Evolutionary conservation across 23 tunicate genomes (phyloP), one percentile per base, ranked within the genome.

Genomic region (Diplosoma virens): DNA sequence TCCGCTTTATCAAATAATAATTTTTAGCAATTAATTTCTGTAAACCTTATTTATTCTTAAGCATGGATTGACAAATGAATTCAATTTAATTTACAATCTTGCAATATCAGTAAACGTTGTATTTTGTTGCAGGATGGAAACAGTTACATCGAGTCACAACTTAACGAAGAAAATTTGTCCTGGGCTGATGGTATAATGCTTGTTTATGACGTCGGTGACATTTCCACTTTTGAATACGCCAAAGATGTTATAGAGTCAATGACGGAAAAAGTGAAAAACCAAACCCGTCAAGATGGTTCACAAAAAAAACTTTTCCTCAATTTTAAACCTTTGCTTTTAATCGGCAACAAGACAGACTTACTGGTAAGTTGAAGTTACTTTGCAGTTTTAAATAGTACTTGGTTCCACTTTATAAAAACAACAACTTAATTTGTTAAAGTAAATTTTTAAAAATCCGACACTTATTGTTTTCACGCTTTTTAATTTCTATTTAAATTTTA

Each of bases 151-250:
- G 25, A 67, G 21, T 17, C 50, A 3, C 74, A 67, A 67, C 27
- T 76, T 22, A 60, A n/a, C 3, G 74, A 78, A 27, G 61, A 45
- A 64, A 78, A 78, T 27, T 61, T 78, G 28, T 37, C 27, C 14
- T 78, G 83, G 83, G 83, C 83, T 2, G 83, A 78, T 30, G 83
- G 83, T 24, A 63, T 78, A 3, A 78, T 78, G 52, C 52, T 78
- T 1, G 83, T 78, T 0, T 78, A 78, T 31, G 83, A 78, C 29
- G 83, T 78, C 17, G 83, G 83, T 1, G 58, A 78, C 37, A 30
- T 47, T 18, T 23, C 23, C 0, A 78, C 83, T 5, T 78, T 64
- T 14, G 7, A 46, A 5, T 64, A 78, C 29, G 83, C 83, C 1
- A 37, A 64, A 48, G 26, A 65, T 16, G 63, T 78, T 28, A 78